phyloP scores from a whole-genome alignment of 1,140 invertebrate genomes.

The Rhynchophorus ferrugineus region DNA sequence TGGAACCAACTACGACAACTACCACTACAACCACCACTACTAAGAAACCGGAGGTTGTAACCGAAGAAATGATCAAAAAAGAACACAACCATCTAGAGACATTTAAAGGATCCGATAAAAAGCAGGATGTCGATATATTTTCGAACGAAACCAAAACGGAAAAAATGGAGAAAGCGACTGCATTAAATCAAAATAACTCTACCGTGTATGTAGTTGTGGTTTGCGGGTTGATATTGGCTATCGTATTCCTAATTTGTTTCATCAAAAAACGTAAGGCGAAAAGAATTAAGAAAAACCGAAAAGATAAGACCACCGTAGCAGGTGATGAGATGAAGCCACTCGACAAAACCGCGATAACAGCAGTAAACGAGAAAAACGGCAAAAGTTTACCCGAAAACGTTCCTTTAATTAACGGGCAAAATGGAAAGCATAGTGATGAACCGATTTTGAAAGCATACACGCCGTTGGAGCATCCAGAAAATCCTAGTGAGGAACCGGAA shows the following conservation, averaged over 20 bases:
- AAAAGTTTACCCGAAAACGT: slow-evolving; percentile 26
- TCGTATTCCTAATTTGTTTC: slow-evolving; percentile 20
- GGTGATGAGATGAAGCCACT: slow-evolving; percentile 37
- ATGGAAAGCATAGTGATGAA: slow-evolving; percentile 30
- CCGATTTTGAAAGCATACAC: slow-evolving; percentile 28
- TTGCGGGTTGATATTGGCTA: slow-evolving; percentile 22
- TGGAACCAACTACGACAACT: slow-evolving; percentile 6
- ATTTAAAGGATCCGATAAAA: slow-evolving; percentile 18
- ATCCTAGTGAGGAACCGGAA: slow-evolving; percentile 24
- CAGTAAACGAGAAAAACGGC: slow-evolving; percentile 30
- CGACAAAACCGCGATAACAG: slow-evolving; percentile 38
- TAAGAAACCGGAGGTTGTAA: slow-evolving; percentile 5
- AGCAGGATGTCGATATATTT: slow-evolving; percentile 7
- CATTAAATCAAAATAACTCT: slow-evolving; percentile 21
- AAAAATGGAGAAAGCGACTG: slow-evolving; percentile 27
- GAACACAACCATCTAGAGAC: slow-evolving; percentile 4
- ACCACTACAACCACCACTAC: slow-evolving; percentile 1
- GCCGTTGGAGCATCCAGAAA: slow-evolving; percentile 21
- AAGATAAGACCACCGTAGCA: slow-evolving; percentile 9
- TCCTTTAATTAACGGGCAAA: slow-evolving; percentile 35
- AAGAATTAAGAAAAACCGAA: slow-evolving; percentile 22
- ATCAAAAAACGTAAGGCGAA: slow-evolving; percentile 22
- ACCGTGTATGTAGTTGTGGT: slow-evolving; percentile 28
- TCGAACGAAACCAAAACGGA: slow-evolving; percentile 18
- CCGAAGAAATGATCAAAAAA: slow-evolving; percentile 9